Evolutionary conservation across 1,140 invertebrate species (phyloP).

Genomic region (Leptinotarsa defecta): DNA sequence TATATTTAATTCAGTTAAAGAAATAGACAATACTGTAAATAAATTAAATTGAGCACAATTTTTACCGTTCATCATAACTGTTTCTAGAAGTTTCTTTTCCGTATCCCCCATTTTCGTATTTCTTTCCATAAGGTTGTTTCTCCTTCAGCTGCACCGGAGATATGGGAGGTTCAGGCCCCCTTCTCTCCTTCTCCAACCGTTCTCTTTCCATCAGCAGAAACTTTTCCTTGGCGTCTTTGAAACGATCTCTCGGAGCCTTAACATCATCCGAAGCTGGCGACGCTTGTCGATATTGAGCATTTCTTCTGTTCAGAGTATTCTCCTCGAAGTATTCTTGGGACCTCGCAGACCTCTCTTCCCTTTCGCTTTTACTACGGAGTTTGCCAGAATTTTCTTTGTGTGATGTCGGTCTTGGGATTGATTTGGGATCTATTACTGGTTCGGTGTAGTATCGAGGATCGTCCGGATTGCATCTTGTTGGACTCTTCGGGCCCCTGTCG

Average conservation of each 20-base stretch:
- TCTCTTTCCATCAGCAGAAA: slow-evolving; percentile 77
- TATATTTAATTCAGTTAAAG: too few species aligned
- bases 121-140: slow-evolving; percentile 44
- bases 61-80: slow-evolving; percentile 38
- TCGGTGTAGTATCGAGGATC: slow-evolving; percentile 37
- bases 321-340: slow-evolving; percentile 32
- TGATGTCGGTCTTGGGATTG: slow-evolving; percentile 15
- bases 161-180: slow-evolving; percentile 46
- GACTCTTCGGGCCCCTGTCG: slow-evolving; percentile 23
- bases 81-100: slow-evolving; percentile 35
- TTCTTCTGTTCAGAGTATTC: slow-evolving; percentile 44
- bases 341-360: slow-evolving; percentile 27
- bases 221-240: slow-evolving; percentile 83
- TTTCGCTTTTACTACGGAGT: slow-evolving; percentile 40
- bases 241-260: slow-evolving; percentile 72
- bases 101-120: slow-evolving; percentile 47
- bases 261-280: slow-evolving; percentile 60
- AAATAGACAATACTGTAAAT: too few species aligned
- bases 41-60: neutral
- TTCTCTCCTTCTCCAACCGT: slow-evolving; percentile 62
- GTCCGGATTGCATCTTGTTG: slow-evolving; percentile 30
- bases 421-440: slow-evolving; percentile 28
- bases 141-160: slow-evolving; percentile 39
- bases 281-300: slow-evolving; percentile 55
- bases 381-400: slow-evolving; percentile 53